Evolutionary conservation across 2,113 vertebrate genomes (phyloP).

Genomic region (Oreochromis aureus): DNA sequence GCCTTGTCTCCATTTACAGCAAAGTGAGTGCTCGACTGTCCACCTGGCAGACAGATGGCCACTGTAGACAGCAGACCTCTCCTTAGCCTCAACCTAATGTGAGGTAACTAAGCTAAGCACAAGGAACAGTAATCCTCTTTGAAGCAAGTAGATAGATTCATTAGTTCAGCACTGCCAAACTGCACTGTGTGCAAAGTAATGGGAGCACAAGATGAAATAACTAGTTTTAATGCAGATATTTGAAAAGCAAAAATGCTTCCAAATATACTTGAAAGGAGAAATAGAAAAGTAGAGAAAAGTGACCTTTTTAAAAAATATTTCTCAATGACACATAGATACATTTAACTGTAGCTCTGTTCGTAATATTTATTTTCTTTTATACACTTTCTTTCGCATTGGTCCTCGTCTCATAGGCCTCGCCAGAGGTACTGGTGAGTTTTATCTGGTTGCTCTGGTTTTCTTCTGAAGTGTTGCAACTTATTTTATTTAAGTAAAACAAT

Average conservation of each 20-base stretch:
- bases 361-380: not conserved
- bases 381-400: not conserved
- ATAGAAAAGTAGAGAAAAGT: not conserved
- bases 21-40: not conserved
- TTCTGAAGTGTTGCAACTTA: not conserved
- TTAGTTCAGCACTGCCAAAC: slow-evolving; percentile 10
- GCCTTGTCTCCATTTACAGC: slow-evolving; percentile 46
- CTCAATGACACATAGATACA: not conserved
- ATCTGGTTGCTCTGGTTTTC: not conserved
- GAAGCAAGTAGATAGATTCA: slow-evolving; percentile 37
- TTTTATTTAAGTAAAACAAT: not conserved
- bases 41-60: slow-evolving; percentile 48
- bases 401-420: not conserved
- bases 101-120: slow-evolving; percentile 62
- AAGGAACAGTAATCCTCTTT: slow-evolving; percentile 68
- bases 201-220: not conserved
- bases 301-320: accelerated
- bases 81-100: slow-evolving; percentile 47
- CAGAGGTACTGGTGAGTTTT: not conserved
- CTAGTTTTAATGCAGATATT: not conserved
- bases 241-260: not conserved
- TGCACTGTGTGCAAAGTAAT: not conserved
- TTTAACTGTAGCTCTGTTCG: not conserved
- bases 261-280: not conserved
- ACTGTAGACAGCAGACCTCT: slow-evolving; percentile 24